Base-by-base conservation (phyloP, 1,140 invertebrate species). In the Diachasma alloeum region DNA sequence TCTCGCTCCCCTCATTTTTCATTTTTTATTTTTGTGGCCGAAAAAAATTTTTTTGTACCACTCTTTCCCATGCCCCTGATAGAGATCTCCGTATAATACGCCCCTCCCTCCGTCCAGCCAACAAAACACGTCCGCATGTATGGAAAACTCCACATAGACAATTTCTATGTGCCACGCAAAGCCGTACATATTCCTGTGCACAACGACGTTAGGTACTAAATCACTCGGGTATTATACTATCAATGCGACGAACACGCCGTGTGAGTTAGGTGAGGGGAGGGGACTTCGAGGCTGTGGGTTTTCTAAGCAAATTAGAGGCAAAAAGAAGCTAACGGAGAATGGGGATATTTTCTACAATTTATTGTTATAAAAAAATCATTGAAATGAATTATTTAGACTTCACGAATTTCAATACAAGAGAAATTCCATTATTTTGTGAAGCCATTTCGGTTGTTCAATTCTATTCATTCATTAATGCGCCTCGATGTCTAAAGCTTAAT, bases 151-250 rank as follows among this genome's bases (percentile, higher is more conserved):
- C 42, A 44, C 66, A 69, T 26, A 59, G 36, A 17, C 48, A 69
- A 53, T 31, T 69, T 66, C 74, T 68, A 68, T 31, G 59, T 31
- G n/a, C 19, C 24, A 67, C 59, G 72, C 72, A 75, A 75, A 75
- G 74, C 66, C 74, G 22, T 75, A 75, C 74, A 75, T 75, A 75
- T 75, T 75, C 59, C 66, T 67, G 73, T 67, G 73, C 42, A 63
- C 73, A 74, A 67, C 72, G 72, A 59, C 59, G 44, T 37, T 69
- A 75, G 74, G 63, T 69, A 75, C 74, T 75, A 75, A 75, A 75
- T 75, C 74, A 75, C 66, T 75, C 37, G 66, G 72, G 74, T 75
- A 75, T 75, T 75, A 75, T 75, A 75, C 66, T 74, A 74, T 74
- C 73, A 74, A 74, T 74, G 56, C 63, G 56, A 67, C 59, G 59